phyloP scores from a whole-genome alignment of 1,140 invertebrate genomes.

The Hypothenemus hampei region DNA sequence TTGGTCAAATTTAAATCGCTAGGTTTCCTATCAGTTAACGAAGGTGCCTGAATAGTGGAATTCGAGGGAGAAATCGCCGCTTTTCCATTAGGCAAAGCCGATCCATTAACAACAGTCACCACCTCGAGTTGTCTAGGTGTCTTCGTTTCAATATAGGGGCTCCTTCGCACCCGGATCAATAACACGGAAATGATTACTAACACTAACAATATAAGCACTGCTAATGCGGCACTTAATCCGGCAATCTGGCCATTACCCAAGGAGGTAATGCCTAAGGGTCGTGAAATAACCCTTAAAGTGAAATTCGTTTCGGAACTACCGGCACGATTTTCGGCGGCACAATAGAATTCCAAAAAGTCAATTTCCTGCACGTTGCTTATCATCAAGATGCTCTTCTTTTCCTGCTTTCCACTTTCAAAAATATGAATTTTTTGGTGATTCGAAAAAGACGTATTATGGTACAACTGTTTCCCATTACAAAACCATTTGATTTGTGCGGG shows the following conservation, averaged over 20 bases:
- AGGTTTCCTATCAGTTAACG: constrained; percentile 44
- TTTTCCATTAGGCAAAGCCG: constrained; percentile 47
- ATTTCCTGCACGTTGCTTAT: constrained; percentile 82
- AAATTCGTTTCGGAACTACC: constrained; percentile 90
- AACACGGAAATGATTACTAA: constrained; percentile 68
- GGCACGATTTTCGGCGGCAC: constrained; percentile 85
- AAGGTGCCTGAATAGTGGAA: constrained; percentile 49
- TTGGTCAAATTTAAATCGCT: constrained; percentile 56
- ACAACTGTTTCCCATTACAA: constrained; percentile 74
- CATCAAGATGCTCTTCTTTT: constrained; percentile 73
- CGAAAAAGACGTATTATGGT: constrained; percentile 74
- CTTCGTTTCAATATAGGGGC: constrained; percentile 68
- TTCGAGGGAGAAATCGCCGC: constrained; percentile 41
- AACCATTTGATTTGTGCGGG: constrained; percentile 81
- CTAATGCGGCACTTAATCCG: constrained; percentile 74
- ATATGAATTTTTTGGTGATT: constrained; percentile 77
- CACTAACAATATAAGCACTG: constrained; percentile 72
- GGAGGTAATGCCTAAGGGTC: constrained; percentile 70
- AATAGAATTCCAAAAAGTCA: constrained; percentile 86
- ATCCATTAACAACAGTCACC: constrained; percentile 58
- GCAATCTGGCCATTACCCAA: constrained; percentile 80
- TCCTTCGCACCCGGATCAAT: constrained; percentile 62
- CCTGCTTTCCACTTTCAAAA: constrained; percentile 67
- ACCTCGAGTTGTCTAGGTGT: constrained; percentile 66
- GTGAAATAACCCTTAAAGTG: constrained; percentile 74